Base-by-base conservation (phyloP, 1,140 invertebrate species). In the Teleopsis dalmanni region DNA sequence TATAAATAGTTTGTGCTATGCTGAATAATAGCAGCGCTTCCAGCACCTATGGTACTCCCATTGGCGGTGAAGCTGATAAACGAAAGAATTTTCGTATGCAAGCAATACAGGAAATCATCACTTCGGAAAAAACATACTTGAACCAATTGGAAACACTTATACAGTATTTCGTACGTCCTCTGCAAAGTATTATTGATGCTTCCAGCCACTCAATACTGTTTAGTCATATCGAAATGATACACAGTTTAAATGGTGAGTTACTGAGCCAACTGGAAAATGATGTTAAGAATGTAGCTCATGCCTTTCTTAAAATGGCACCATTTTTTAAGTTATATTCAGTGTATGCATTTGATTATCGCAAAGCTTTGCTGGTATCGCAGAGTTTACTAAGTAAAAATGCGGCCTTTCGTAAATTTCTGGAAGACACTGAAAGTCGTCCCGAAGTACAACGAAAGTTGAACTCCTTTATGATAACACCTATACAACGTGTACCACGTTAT, bases 281-380 rank as follows among this genome's bases (percentile, higher is more conserved):
- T 57, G 65, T 73, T 41, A 70, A 79, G 37, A 79, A 83, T 68
- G 75, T 87, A 33, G 79, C 80, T 0, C 60, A 72, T 51, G 81
- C 83, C 7, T 87, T 88, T 60, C 71, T 76, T 1, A 81, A 81
- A 57, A 72, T 88, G 35, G 84, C 81, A 14, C 85, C 85, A 9
- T 88, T 84, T 68, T 81, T 88, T 19, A 88, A 88, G 64, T 64
- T 87, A 13, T 88, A 88, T 58, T 84, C 85, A 4, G 79, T 81
- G 2, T 88, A 87, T 70, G 85, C 85, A 2, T 85, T 83, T 45
- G 83, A 85, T 58, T 87, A 85, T 66, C 80, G 80, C 53, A 75
- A 77, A 48, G 76, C 79, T 4, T 58, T 81, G 44, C 64, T 72
- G 19, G 53, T 80, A 44, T 50, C 81, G 46, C 76, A 80, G 80